These are phyloP conservation scores for Temnothorax rugatulus DNA, from an alignment of 2,888 invertebrate genomes.

Conservation along the genomic window DNA sequence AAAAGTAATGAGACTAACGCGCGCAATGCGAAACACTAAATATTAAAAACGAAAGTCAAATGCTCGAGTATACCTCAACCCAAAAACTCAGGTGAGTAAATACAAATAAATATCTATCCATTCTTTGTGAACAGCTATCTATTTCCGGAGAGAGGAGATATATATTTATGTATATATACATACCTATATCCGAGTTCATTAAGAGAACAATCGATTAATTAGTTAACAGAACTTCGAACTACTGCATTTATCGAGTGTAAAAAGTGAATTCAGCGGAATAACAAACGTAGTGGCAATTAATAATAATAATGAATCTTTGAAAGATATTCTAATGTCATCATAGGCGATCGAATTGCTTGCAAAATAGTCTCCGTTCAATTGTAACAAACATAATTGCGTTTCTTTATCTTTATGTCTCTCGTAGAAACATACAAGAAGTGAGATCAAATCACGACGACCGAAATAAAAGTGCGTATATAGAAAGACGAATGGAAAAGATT, in stretches of 20 bases:
- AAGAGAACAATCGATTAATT: slow-evolving; percentile 1
- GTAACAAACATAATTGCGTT: slow-evolving; percentile 33
- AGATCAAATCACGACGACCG: slow-evolving; percentile 9
- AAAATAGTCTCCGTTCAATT: slow-evolving; percentile 26
- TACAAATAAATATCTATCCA: slow-evolving; percentile 82
- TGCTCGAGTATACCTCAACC: slow-evolving; percentile 84
- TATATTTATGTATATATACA: neutral
- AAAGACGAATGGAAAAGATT: slow-evolving; percentile 5
- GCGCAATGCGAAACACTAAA: slow-evolving; percentile 49
- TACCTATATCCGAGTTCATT: neutral
- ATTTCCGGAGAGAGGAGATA: slow-evolving; percentile 50
- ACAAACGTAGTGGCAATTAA: slow-evolving; percentile 7
- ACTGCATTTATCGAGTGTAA: slow-evolving; percentile 75
- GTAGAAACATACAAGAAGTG: neutral
- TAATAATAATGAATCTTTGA: slow-evolving; percentile 1
- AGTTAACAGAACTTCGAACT: slow-evolving; percentile 36
- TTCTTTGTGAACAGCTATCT: slow-evolving; percentile 76
- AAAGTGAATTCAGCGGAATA: slow-evolving; percentile 65
- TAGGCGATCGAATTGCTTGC: slow-evolving; percentile 30
- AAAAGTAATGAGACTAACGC: slow-evolving; percentile 58
- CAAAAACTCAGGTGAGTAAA: slow-evolving; percentile 84
- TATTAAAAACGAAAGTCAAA: slow-evolving; percentile 74
- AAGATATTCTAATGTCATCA: neutral
- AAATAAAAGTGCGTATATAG: slow-evolving; percentile 8
- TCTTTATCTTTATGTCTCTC: slow-evolving; percentile 53